These are phyloP conservation scores for Chelonus formosanus DNA, from an alignment of 2,888 invertebrate genomes.

Conservation along the genomic window DNA sequence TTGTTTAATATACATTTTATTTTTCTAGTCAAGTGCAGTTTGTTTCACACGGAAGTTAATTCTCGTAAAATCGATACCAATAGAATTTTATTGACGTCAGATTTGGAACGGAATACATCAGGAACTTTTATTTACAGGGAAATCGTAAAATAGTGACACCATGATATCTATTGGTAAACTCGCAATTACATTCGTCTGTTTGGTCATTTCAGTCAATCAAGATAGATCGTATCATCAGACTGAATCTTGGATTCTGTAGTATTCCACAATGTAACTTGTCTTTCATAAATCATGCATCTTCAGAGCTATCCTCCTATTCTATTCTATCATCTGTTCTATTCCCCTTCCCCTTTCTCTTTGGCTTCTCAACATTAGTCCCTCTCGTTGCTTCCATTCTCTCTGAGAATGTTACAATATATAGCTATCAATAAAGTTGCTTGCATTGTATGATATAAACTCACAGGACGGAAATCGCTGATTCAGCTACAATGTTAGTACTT, in stretches of 20 bases:
- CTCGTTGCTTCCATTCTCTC: neutral
- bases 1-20: too few species aligned
- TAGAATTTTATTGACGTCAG: too few species aligned
- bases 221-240: too few species aligned
- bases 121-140: too few species aligned
- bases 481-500: conserved; percentile 21
- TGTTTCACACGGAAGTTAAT: too few species aligned
- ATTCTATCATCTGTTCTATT: too few species aligned
- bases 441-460: conserved; percentile 14
- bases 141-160: neutral
- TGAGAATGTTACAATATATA: conserved; percentile 11
- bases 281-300: conserved; percentile 29
- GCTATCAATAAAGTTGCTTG: conserved; percentile 2
- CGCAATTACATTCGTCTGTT: neutral
- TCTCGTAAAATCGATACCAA: too few species aligned
- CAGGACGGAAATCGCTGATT: conserved; percentile 30
- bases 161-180: neutral
- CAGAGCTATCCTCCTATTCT: conserved; percentile 2
- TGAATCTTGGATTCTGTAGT: too few species aligned
- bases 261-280: conserved; percentile 30
- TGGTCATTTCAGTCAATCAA: neutral
- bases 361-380: neutral
- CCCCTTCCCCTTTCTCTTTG: neutral
- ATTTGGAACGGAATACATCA: too few species aligned
- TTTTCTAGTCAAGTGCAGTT: too few species aligned